phyloP scores from a whole-genome alignment of 2,113 vertebrate genomes.

The Corvus moneduloides region DNA sequence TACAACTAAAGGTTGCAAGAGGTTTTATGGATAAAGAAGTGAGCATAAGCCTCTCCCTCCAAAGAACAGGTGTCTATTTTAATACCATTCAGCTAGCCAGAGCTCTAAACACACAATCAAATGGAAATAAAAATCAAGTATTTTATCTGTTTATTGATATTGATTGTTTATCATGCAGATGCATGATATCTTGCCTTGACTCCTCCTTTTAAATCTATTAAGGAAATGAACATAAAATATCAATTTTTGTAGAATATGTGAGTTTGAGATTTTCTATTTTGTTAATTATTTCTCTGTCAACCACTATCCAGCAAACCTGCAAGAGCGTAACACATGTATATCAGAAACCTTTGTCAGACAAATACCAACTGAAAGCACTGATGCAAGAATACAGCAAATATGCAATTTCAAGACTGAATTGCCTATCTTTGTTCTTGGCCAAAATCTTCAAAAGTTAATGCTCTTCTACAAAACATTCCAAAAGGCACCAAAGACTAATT shows the following conservation, averaged over 20 bases:
- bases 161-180: not conserved
- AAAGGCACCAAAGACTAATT: not conserved
- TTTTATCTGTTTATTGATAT: not conserved
- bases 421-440: not conserved
- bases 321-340: not conserved
- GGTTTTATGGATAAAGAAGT: not conserved
- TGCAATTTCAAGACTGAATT: not conserved
- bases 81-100: not conserved
- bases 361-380: not conserved
- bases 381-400: not conserved
- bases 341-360: not conserved
- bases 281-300: not conserved
- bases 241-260: not conserved
- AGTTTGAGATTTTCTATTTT: not conserved
- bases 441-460: not conserved
- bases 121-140: not conserved
- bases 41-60: not conserved
- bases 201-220: not conserved
- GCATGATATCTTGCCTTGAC: not conserved
- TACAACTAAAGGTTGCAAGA: not conserved
- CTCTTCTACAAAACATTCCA: not conserved
- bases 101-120: not conserved
- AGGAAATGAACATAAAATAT: not conserved
- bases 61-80: not conserved
- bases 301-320: not conserved